Conservation (phyloP, 1,140 invertebrate genomes). For the Pristionchus pacificus region DNA sequence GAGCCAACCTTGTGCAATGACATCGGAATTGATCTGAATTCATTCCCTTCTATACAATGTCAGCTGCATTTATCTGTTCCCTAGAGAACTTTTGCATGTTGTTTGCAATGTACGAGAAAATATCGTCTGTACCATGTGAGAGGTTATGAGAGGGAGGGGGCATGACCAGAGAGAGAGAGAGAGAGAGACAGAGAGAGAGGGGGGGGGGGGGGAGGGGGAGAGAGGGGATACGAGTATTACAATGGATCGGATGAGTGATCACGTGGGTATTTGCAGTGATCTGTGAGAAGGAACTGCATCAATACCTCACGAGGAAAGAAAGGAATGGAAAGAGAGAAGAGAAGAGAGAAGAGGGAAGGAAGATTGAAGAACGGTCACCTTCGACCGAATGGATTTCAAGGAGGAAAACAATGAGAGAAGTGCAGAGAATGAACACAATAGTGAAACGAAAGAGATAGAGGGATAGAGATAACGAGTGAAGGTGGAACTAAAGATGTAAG, state of each 20-base stretch:
- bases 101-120: neutral
- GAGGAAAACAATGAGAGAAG: too few species aligned
- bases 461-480: too few species aligned
- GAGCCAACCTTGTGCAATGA: conserved; percentile 44
- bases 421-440: too few species aligned
- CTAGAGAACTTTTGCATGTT: neutral
- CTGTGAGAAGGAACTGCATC: too few species aligned
- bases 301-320: neutral
- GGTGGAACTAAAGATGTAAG: too few species aligned
- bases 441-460: too few species aligned
- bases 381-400: too few species aligned
- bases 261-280: too few species aligned
- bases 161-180: neutral
- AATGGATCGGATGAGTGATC: neutral
- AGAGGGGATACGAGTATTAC: neutral
- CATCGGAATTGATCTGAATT: conserved; percentile 43
- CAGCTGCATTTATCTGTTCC: neutral
- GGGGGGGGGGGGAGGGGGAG: neutral
- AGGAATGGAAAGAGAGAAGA: neutral
- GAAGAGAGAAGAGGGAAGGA: neutral
- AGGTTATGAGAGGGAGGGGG: neutral
- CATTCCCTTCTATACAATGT: neutral
- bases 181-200: neutral
- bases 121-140: too few species aligned
- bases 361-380: too few species aligned